Base-by-base conservation (phyloP, 2,797 vertebrate species). In the Acestrorhynchus altus region DNA sequence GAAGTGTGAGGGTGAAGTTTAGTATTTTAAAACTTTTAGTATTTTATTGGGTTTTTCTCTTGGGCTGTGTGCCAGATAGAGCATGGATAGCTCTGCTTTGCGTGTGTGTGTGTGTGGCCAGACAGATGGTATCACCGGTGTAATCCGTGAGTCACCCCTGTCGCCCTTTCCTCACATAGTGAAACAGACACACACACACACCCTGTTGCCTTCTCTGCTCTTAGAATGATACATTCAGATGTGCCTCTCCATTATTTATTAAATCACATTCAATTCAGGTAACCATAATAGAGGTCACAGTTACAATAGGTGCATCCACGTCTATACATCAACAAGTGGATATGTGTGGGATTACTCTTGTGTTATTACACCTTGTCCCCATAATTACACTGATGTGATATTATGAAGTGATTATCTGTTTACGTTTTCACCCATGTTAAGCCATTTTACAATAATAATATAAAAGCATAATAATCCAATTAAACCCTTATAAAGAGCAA, bases 131-230 rank as follows among this genome's bases (percentile, higher is more conserved):
- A 51, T 72, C 60, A 52, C 52, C 57, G 39, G 74, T 28, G 46
- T 81, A 73, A 81, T 77, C 74, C 72, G 59, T 73, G 74, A 69
- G 64, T 77, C 69, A 77, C 70, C 69, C 63, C 20, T 40, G 56
- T 69, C 56, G 9, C 12, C 56, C 79, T 63, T 47, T 67, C 65
- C 26, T 47, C 42, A 28, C 65, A 47, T 49, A 67, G 42, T 47
- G 24, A 67, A 42, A 61, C 67, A 31, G n/a, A 63, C 44, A 74
- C 26, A 47, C 40, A 73, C 54, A 24, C 28, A 35, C 42, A 52
- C 10, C 10, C 28, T 18, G 35, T 44, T 70, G 67, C 47, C 9
- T 31, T 13, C 22, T 57, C 24, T 26, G 12, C 22, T 9, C 52
- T 56, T 10, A 24, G 52, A 20, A 26, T 1, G 10, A 56, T 24